A percentile compares a stretch with the other conserved stretches of the same genome.
These are phyloP conservation scores for Lucifuga dentata DNA, from an alignment of 2,113 vertebrate genomes.

Conservation along the genomic window DNA sequence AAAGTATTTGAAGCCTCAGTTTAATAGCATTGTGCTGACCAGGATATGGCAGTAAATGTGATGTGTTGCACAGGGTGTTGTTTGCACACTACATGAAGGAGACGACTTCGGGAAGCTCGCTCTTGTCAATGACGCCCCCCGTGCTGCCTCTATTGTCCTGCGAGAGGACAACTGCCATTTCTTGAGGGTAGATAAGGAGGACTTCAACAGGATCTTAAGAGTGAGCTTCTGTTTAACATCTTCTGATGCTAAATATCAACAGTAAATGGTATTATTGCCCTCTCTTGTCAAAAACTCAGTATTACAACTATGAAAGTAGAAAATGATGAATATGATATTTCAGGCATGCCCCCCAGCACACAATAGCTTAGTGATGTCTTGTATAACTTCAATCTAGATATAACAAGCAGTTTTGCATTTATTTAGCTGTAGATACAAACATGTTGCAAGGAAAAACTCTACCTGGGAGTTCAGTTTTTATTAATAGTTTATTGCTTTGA, in stretches of 20 bases:
- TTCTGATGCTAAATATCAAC: not conserved
- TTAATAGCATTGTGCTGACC: not conserved
- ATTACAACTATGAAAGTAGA: constrained; percentile 42
- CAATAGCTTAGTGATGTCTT: constrained; percentile 22
- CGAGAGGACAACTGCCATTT: constrained; percentile 98
- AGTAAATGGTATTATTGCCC: constrained; percentile 46
- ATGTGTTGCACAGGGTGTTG: constrained; percentile 87
- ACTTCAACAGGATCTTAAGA: constrained; percentile 97
- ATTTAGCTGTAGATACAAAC: constrained; percentile 18
- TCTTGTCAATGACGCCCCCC: constrained; percentile 95
- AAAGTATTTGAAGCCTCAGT: not conserved
- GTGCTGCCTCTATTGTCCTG: constrained; percentile 97
- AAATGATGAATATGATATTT: not conserved
- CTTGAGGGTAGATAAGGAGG: constrained; percentile 97
- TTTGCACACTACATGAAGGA: constrained; percentile 96
- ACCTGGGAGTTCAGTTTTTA: not conserved
- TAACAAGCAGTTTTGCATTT: not conserved
- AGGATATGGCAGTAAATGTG: not conserved
- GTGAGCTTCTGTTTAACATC: constrained; percentile 78
- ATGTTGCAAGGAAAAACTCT: constrained; percentile 17
- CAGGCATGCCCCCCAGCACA: constrained; percentile 13
- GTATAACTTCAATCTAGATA: not conserved
- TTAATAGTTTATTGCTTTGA: constrained; percentile 1
- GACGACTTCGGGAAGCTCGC: constrained; percentile 99
- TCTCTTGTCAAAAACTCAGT: constrained; percentile 63